These are phyloP conservation scores for Drosophila flavopinicola DNA, from an alignment of 2,888 invertebrate species.

Conservation along the genomic window DNA sequence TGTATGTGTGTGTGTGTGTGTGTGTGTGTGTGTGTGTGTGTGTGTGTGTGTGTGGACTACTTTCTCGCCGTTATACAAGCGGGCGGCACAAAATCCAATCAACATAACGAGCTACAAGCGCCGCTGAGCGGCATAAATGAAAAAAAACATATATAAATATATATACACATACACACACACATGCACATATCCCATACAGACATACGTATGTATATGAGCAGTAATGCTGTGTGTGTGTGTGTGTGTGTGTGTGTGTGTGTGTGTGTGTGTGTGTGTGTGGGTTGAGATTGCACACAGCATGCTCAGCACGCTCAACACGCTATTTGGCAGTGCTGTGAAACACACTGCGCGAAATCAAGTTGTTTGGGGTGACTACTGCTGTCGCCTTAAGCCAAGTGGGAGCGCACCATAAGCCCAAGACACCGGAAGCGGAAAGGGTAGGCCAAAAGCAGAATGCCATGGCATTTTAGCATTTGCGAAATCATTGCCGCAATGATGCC, in stretches of 20 bases:
- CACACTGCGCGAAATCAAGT: slow-evolving; percentile 66
- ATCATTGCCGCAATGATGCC: slow-evolving; percentile 43
- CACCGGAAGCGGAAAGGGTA: slow-evolving; percentile 39
- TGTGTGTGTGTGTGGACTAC: slow-evolving; percentile 62
- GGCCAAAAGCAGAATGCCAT: slow-evolving; percentile 22
- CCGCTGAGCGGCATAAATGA: slow-evolving; percentile 77
- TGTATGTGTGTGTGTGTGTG: slow-evolving; percentile 18
- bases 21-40: slow-evolving; percentile 13
- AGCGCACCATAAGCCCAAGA: slow-evolving; percentile 45
- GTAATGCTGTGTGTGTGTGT: slow-evolving; percentile 16
- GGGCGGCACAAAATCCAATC: slow-evolving; percentile 80
- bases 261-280: slow-evolving; percentile 27
- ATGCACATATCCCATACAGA: slow-evolving; percentile 23
- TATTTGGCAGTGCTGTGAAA: slow-evolving; percentile 41
- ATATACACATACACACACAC: slow-evolving; percentile 28
- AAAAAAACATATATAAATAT: slow-evolving; percentile 41
- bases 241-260: no score
- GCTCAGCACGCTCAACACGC: slow-evolving; percentile 59
- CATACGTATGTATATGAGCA: slow-evolving; percentile 14
- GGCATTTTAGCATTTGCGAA: slow-evolving; percentile 38
- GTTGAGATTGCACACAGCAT: slow-evolving; percentile 52
- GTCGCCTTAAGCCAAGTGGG: slow-evolving; percentile 47
- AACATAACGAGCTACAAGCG: slow-evolving; percentile 81
- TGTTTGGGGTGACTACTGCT: slow-evolving; percentile 22
- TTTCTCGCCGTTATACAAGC: slow-evolving; percentile 68